Percentiles rank a stretch among this genome's conserved stretches.
phyloP scores from a whole-genome alignment of 2,797 vertebrate species.

The Leptatherina wallacei region DNA sequence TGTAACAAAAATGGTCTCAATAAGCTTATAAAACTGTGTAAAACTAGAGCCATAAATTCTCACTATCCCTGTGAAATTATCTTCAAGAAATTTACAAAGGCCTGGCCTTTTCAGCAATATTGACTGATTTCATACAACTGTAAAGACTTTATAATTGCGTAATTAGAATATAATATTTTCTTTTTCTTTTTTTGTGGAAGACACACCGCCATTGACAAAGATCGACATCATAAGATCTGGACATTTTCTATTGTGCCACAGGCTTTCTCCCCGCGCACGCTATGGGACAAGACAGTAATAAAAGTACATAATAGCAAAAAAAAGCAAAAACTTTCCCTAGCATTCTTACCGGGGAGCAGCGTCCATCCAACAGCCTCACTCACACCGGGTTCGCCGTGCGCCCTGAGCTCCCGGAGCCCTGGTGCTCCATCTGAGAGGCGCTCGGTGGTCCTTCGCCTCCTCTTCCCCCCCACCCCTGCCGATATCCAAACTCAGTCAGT shows the following conservation, averaged over 20 bases:
- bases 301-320: slow-evolving; percentile 49
- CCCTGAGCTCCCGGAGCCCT: slow-evolving; percentile 75
- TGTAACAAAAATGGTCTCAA: slow-evolving; percentile 7
- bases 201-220: slow-evolving; percentile 41
- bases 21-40: slow-evolving; percentile 12
- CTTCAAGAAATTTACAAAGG: slow-evolving; percentile 1
- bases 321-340: slow-evolving; percentile 56
- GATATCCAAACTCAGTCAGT: slow-evolving; percentile 71
- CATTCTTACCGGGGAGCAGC: slow-evolving; percentile 72
- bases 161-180: neutral
- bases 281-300: slow-evolving; percentile 29
- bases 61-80: neutral
- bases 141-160: slow-evolving; percentile 9
- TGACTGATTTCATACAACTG: slow-evolving; percentile 9
- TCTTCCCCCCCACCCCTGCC: slow-evolving; percentile 23
- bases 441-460: slow-evolving; percentile 59
- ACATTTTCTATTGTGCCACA: slow-evolving; percentile 45
- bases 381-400: slow-evolving; percentile 74
- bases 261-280: slow-evolving; percentile 25
- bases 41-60: neutral
- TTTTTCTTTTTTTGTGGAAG: neutral
- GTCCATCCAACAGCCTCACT: slow-evolving; percentile 74
- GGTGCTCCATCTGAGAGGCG: slow-evolving; percentile 77
- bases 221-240: slow-evolving; percentile 52
- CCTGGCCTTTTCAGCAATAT: slow-evolving; percentile 7